Evolutionary conservation across 2,113 vertebrate species (phyloP).

Genomic region (Urocitellus parryii): DNA sequence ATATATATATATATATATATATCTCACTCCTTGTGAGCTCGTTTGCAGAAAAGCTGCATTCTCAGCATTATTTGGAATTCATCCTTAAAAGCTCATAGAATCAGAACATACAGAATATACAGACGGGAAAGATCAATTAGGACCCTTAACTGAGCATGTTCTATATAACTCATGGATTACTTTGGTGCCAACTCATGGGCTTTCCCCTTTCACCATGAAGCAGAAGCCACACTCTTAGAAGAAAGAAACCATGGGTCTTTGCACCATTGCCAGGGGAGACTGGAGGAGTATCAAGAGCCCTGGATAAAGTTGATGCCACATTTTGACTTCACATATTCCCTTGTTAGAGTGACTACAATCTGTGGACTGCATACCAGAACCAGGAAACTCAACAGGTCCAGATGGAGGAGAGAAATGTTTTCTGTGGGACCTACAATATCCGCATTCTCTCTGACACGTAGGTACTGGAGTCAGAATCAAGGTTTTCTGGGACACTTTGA

Average conservation of each 20-base stretch:
- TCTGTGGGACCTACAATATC: conserved; percentile 91
- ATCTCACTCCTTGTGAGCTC: neutral
- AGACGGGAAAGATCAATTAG: neutral
- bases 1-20: too few species aligned
- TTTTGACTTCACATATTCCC: conserved; percentile 32
- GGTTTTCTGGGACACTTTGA: neutral
- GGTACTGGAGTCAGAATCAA: conserved; percentile 51
- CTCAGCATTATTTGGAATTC: neutral
- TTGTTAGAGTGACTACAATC: conserved; percentile 70
- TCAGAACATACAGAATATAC: neutral
- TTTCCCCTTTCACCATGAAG: accelerated
- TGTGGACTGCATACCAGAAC: conserved; percentile 85
- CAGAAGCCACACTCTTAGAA: neutral
- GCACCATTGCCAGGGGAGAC: neutral
- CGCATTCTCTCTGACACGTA: conserved; percentile 89
- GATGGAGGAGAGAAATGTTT: conserved; percentile 95
- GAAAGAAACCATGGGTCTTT: neutral
- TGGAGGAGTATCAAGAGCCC: neutral
- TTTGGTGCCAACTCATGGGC: neutral
- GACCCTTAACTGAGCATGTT: neutral
- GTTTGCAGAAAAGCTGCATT: neutral
- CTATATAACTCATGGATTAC: neutral
- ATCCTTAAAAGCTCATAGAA: neutral
- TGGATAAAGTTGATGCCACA: neutral
- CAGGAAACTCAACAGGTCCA: conserved; percentile 86